Base-by-base conservation (phyloP, 1,140 invertebrate species). In the Drosophila serrata region DNA sequence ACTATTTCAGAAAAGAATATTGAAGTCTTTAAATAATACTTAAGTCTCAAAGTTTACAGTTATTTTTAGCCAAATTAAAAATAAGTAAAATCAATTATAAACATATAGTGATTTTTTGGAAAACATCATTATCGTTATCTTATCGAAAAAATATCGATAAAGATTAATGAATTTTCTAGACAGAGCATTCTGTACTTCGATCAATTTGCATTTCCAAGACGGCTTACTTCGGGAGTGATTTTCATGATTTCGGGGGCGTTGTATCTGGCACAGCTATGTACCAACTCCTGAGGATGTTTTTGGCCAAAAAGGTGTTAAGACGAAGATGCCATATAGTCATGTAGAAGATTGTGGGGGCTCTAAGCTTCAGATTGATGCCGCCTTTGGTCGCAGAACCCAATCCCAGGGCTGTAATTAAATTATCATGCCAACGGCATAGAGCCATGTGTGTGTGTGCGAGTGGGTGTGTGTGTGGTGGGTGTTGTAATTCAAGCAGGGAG, bases 291-390 rank as follows among this genome's bases (percentile, higher is more conserved):
- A 64, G 77, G 57, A 51, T 70, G 45, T 63, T 70, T n/a, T 63
- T 70, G 49, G 78, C 79, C 49, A 65, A 42, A 37, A 73, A 82
- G 76, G 84, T 87, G 84, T 78, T 68, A 51, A 62, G 68, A 58
- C 72, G 48, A 84, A 84, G 80, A 59, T 67, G 63, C 55, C 67
- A 51, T 58, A 33, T 60, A 59, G 74, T 37, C 51, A 57, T 80
- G 73, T 46, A 51, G 48, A 75, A 87, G 77, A 88, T 80, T 84
- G 81, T 64, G 49, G 82, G 74, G 72, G n/a, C n/a, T 64, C 84
- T 90, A 90, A 88, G 85, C 84, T 75, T 37, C 73, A 82, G 84
- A 88, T 88, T 88, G 84, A 88, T 84, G 84, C 76, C 68, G 74
- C 59, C 65, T 69, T 37, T 51, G 43, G 64, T 48, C 56, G 57